Percentiles rank a stretch among this genome's conserved stretches.
phyloP scores from a whole-genome alignment of 1,140 invertebrate genomes.

The Prorops nasuta region DNA sequence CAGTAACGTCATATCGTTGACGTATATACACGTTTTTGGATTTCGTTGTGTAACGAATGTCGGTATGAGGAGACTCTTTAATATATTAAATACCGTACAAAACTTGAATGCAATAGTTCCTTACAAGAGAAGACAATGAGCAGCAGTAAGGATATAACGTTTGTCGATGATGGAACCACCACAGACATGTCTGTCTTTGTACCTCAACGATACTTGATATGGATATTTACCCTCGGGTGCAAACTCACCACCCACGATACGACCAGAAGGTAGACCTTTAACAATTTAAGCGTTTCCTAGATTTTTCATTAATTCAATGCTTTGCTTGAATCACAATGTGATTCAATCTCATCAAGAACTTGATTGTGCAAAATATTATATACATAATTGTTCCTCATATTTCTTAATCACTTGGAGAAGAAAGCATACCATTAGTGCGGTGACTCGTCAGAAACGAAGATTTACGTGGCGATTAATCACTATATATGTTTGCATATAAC shows the following conservation, averaged over 20 bases:
- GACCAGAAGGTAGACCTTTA: too few species aligned
- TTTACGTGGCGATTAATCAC: too few species aligned
- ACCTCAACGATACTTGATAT: slow-evolving; percentile 49
- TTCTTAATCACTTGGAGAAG: too few species aligned
- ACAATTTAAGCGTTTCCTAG: too few species aligned
- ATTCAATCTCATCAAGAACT: too few species aligned
- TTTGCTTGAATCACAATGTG: too few species aligned
- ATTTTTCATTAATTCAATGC: too few species aligned
- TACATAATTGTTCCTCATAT: too few species aligned
- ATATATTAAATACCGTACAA: slow-evolving; percentile 3
- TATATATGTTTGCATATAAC: too few species aligned
- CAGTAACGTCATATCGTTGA: not conserved
- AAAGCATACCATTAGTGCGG: too few species aligned
- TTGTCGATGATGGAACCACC: slow-evolving; percentile 56
- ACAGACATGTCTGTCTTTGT: slow-evolving; percentile 42
- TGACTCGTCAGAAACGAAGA: too few species aligned
- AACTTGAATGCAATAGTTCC: slow-evolving; percentile 12
- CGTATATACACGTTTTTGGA: not conserved
- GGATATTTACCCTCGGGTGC: slow-evolving; percentile 45
- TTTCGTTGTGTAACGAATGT: not conserved
- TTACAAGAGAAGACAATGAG: slow-evolving; percentile 49
- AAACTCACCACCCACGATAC: slow-evolving; percentile 51
- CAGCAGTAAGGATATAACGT: slow-evolving; percentile 56
- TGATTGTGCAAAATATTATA: too few species aligned
- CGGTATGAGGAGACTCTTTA: not conserved